phyloP scores from a whole-genome alignment of 2,888 invertebrate genomes.

The Petrophora chlorosata region DNA sequence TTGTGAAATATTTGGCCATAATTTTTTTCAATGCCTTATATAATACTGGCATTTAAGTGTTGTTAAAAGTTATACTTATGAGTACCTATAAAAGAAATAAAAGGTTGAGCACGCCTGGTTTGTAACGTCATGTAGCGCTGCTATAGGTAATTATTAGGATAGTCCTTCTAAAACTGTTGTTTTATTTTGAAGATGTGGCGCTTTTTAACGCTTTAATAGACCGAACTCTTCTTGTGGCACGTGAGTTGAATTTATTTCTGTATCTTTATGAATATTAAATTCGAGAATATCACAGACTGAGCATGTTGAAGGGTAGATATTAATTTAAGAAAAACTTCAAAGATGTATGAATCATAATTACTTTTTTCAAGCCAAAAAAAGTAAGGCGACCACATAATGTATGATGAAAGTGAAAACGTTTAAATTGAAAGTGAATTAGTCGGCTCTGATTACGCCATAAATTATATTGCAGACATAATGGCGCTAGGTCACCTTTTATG shows the following conservation, averaged over 20 bases:
- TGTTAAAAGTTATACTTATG: conserved; percentile 15
- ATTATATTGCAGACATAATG: conserved; percentile 45
- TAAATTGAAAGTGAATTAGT: conserved; percentile 31
- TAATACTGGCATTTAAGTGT: conserved; percentile 5
- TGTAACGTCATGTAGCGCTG: neutral
- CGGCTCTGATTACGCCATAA: conserved; percentile 24
- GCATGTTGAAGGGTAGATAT: too few species aligned
- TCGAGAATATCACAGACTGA: too few species aligned
- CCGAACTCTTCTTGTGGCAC: too few species aligned
- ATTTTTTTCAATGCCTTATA: conserved; percentile 16
- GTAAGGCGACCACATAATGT: too few species aligned
- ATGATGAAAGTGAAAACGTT: conserved; percentile 33
- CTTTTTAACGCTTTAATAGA: too few species aligned
- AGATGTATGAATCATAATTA: too few species aligned
- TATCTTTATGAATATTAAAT: too few species aligned
- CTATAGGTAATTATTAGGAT: too few species aligned
- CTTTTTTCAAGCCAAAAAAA: too few species aligned
- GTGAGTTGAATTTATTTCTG: too few species aligned
- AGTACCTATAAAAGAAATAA: neutral
- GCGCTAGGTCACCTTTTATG: conserved; percentile 44
- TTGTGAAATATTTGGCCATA: conserved; percentile 14
- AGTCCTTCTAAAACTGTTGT: neutral
- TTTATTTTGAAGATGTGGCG: neutral
- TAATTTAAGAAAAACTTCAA: too few species aligned
- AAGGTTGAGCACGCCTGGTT: neutral